Evolutionary conservation across 2,888 invertebrate species (phyloP), one percentile per base, ranked within the genome.

Genomic region (Volucella inflata): DNA sequence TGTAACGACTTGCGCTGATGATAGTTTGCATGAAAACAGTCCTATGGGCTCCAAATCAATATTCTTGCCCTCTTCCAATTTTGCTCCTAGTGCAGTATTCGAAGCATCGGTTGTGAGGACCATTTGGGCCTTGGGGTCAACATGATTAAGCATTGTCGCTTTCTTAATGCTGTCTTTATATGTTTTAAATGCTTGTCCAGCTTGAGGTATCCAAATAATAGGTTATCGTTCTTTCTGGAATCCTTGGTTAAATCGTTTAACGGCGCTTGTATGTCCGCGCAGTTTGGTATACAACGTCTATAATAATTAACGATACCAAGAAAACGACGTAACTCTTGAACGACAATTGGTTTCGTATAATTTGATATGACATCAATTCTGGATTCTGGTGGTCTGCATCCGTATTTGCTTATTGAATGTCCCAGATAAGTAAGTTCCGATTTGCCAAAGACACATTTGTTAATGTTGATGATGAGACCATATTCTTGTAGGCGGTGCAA

Each of bases 251-350:
- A 8, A n/a, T 12, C 65, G 6, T 51, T 65, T 17, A 65, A 17
- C 2, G 65, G 65, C 17, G 51, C 72, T 44, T 71, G 72, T 8
- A 57, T 64, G 48, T 64, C 14, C 0, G 65, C 76, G n/a, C 76
- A 65, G 8, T 65, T 70, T 0, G 77, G 67, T 2, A 78, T 53
- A 42, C 75, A 81, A 6, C 78, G 55, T 1, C 78, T 77, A 44
- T 87, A 87, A 48, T 74, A 85, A 51, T 72, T 72, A 0, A 72
- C 51, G 6, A 62, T 38, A 62, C 72, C 53, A 36, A 72, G 53
- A 12, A 72, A 72, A 3, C 72, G 53, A 40, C 72, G 44, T 17
- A 72, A 53, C 53, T 72, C 53, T 6, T 11, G 8, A 8, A 71
- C 40, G 9, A n/a, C 30, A 3, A 40, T n/a, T 59, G 59, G 70